A percentile compares a stretch with the other conserved stretches of the same genome.
phyloP scores from a whole-genome alignment of 2,797 vertebrate genomes.

The Avahi laniger region DNA sequence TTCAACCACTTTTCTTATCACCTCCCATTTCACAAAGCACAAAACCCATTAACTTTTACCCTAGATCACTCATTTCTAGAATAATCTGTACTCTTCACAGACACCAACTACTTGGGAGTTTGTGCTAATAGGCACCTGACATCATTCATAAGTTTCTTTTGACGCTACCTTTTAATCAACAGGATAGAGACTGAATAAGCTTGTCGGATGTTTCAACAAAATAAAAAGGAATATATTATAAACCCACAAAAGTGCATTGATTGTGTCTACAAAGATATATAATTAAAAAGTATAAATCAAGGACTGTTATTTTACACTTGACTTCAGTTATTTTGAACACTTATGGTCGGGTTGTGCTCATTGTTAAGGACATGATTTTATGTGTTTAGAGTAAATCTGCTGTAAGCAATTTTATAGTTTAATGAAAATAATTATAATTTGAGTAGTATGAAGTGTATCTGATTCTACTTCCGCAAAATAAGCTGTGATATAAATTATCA shows the following conservation, averaged over 20 bases:
- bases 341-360: conserved; percentile 78
- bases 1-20: conserved; percentile 73
- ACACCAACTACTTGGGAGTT: conserved; percentile 78
- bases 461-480: conserved; percentile 83
- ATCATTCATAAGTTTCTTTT: conserved; percentile 80
- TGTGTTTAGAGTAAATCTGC: conserved; percentile 83
- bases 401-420: conserved; percentile 86
- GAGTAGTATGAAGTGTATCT: conserved; percentile 86
- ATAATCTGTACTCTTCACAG: conserved; percentile 81
- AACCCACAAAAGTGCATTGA: conserved; percentile 81
- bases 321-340: conserved; percentile 85
- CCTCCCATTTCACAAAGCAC: conserved; percentile 50
- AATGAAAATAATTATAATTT: conserved; percentile 88
- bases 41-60: conserved; percentile 69
- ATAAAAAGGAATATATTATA: conserved; percentile 80
- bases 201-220: conserved; percentile 74
- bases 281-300: conserved; percentile 87
- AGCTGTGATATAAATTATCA: conserved; percentile 86
- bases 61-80: conserved; percentile 53
- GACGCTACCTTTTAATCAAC: conserved; percentile 85
- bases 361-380: conserved; percentile 80
- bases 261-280: conserved; percentile 83
- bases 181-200: conserved; percentile 79
- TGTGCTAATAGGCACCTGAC: conserved; percentile 84
- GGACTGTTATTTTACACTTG: conserved; percentile 85